Evolutionary conservation across 2,888 invertebrate species (phyloP), one percentile per base, ranked within the genome.

Genomic region (Rhamnusium bicolor): DNA sequence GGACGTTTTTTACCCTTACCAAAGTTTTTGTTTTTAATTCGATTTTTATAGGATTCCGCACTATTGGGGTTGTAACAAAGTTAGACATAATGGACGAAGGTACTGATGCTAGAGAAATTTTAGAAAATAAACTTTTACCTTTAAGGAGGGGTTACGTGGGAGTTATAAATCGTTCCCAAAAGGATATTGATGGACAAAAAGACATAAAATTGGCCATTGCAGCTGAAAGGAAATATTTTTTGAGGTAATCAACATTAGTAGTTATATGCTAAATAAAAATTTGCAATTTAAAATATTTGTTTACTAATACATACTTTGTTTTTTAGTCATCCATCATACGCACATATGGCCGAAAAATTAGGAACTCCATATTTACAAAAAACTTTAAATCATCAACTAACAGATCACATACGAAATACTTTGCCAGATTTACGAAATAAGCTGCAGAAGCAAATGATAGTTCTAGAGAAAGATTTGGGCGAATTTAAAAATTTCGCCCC

Each of bases 71-170:
- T 29, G 96, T 99, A 78, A 99, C 99, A 63, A 99, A 99, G 89
- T 90, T 99, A 82, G 99, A 99, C 91, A 92, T 99, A 88, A 99
- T 99, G 99, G 99, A 99, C 88, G 98, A 99, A 86, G 99, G 99
- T 69, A 99, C 99, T 14, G 99, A 99, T 90, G 99, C 99, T 1
- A 92, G 97, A 71, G 98, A 99, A 81, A 96, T 99, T 82, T 91
- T 99, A 73, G 99, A 99, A 89, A 99, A 99, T 89, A 97, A 96
- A 88, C 89, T 98, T 77, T 90, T 99, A 81, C 98, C 99, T 0
- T 90, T 99, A 76, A 92, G 98, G 66, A 91, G 96, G 85, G 98
- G 99, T 4, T 99, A 99, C 88, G 98, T 99, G 84, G 99, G 99
- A 83, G 99, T 99, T 18, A 98, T 99, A 32, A 99, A 99, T 90